Base-by-base conservation (phyloP, 2,888 invertebrate genomes). In the Biston betularia region DNA sequence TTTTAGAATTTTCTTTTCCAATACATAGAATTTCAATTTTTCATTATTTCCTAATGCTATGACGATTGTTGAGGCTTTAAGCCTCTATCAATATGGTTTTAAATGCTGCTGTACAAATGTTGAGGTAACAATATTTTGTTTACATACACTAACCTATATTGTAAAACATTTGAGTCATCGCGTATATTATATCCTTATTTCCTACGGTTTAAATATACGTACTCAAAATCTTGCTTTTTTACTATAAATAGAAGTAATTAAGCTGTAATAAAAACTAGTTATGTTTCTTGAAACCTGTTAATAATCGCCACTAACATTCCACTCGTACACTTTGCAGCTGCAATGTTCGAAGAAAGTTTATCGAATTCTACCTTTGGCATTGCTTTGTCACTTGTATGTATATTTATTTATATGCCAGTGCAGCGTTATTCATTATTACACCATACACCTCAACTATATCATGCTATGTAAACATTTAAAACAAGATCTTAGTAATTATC, bases 51-150 rank as follows among this genome's bases (percentile, higher is more conserved):
- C 89, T 88, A 82, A 93, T 94, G 93, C 87, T 92, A 84, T 94
- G 93, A 94, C 88, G 85, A 87, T 85, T 84, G 79, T 74, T 80
- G 92, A 92, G 92, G 93, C 92, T 87, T 77, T 87, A 84, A 84
- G 93, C 93, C 92, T 93, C 91, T 83, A 82, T 86, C 86, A 95
- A 90, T 89, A 96, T 96, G 96, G 96, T 96, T 87, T 94, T 96
- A 90, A 96, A 96, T 89, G 96, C 96, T 83, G 96, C 96, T 86
- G 95, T 96, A 79, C 96, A 96, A 92, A 96, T 96, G 90, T 92
- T 96, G 77, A 96, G 96, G 96, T 96, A 90, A 90, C 94, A 89
- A 56, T 68, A 61, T 65, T 54, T 53, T 59, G 34, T 61, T 63
- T 48, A 60, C 14, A 34, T 15, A 12, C 34, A 49, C 6, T 68